Percentiles rank a stretch among this genome's conserved stretches.
phyloP scores from a whole-genome alignment of 2,113 vertebrate species.

The Chlamydotis undulata region DNA sequence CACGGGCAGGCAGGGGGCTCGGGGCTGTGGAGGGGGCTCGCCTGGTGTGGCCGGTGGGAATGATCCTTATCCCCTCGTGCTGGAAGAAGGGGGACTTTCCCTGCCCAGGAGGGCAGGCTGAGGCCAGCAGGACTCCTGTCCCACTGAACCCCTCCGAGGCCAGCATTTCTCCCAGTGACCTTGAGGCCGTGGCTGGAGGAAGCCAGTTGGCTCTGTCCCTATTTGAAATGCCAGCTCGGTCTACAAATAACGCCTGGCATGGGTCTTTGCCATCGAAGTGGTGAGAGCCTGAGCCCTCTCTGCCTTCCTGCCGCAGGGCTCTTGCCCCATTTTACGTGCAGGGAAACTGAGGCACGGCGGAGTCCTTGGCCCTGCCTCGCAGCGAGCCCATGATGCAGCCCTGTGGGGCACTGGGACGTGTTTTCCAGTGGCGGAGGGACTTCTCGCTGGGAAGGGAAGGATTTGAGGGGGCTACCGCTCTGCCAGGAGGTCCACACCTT shows the following conservation, averaged over 20 bases:
- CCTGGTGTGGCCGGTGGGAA: background rate
- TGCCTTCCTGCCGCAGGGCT: background rate
- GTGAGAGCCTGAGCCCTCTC: background rate
- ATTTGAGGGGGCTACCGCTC: background rate
- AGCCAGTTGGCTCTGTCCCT: background rate
- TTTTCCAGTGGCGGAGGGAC: background rate
- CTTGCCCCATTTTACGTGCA: background rate
- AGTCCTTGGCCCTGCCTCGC: background rate
- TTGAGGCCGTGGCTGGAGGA: background rate
- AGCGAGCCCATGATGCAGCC: rapidly evolving
- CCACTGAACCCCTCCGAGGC: rapidly evolving
- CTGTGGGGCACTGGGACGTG: background rate
- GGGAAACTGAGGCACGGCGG: background rate
- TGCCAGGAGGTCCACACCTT: background rate
- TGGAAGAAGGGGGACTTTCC: background rate
- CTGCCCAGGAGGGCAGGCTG: background rate
- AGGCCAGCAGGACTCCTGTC: background rate
- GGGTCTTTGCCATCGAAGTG: background rate
- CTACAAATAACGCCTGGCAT: background rate
- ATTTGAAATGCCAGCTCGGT: background rate
- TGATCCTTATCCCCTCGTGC: rapidly evolving
- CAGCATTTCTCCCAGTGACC: background rate
- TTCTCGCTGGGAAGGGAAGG: background rate
- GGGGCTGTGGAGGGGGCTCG: rapidly evolving
- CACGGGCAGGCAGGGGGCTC: rapidly evolving